Evolutionary conservation across 2,888 invertebrate species (phyloP).

Genomic region (Cyclophora albipunctata): DNA sequence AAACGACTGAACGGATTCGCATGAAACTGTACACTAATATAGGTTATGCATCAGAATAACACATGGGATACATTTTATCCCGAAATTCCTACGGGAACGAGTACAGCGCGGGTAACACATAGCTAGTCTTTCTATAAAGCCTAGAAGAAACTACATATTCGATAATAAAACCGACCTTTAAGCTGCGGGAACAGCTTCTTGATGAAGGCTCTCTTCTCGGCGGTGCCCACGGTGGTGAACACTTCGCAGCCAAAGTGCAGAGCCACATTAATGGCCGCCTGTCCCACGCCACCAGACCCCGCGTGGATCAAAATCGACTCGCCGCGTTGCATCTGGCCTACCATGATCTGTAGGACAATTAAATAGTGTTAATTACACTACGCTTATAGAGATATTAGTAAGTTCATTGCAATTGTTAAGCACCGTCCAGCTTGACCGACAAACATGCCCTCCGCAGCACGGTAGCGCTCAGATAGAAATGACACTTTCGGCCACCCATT

Average conservation of each 20-base stretch:
- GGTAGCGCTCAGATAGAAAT: no score
- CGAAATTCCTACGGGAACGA: no score
- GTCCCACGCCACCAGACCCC: slow-evolving; percentile 97
- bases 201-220: slow-evolving; percentile 91
- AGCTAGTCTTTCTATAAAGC: background rate
- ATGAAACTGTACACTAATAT: no score
- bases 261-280: slow-evolving; percentile 96
- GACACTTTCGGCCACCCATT: no score
- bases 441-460: no score
- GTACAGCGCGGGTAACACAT: no score
- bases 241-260: slow-evolving; percentile 91
- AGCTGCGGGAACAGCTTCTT: slow-evolving; percentile 89
- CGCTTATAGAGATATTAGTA: background rate
- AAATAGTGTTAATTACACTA: background rate
- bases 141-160: no score
- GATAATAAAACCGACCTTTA: slow-evolving; percentile 52
- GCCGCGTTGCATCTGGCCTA: slow-evolving; percentile 86
- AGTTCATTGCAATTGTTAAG: background rate
- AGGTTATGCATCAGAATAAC: no score
- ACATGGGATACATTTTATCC: no score
- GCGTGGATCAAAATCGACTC: slow-evolving; percentile 94
- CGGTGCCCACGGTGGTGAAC: slow-evolving; percentile 94
- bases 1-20: no score
- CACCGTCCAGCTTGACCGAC: no score
- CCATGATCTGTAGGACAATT: slow-evolving; percentile 43